Conservation (phyloP, 2,113 vertebrate species). For the Pyxicephalus adspersus region DNA sequence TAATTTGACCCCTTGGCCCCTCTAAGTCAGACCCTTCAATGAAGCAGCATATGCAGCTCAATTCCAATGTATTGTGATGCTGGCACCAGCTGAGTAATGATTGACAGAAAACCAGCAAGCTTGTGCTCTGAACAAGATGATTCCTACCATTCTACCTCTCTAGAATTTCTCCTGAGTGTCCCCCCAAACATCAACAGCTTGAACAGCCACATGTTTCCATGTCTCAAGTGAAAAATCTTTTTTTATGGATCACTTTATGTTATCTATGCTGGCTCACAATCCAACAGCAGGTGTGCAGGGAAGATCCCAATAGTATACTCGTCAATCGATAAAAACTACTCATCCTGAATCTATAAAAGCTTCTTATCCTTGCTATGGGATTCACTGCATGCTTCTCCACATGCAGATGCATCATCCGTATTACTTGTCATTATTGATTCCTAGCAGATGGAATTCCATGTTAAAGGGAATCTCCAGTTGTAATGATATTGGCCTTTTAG, state of each 20-base stretch:
- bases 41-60: no score
- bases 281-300: background rate
- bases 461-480: no score
- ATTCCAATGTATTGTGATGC: no score
- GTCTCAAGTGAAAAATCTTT: background rate
- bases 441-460: no score
- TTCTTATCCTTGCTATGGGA: no score
- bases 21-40: no score
- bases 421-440: no score
- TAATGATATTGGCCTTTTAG: no score
- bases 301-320: background rate
- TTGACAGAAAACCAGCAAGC: slow-evolving; percentile 14
- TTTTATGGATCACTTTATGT: background rate
- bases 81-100: background rate
- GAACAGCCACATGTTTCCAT: background rate
- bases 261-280: background rate
- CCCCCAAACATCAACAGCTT: background rate
- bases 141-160: background rate
- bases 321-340: background rate
- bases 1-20: no score
- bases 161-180: background rate
- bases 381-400: background rate
- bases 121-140: slow-evolving; percentile 5
- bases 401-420: background rate
- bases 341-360: background rate